Evolutionary conservation across 2,113 vertebrate species (phyloP), one percentile per base, ranked within the genome.

Genomic region (Vulpes lagopus): DNA sequence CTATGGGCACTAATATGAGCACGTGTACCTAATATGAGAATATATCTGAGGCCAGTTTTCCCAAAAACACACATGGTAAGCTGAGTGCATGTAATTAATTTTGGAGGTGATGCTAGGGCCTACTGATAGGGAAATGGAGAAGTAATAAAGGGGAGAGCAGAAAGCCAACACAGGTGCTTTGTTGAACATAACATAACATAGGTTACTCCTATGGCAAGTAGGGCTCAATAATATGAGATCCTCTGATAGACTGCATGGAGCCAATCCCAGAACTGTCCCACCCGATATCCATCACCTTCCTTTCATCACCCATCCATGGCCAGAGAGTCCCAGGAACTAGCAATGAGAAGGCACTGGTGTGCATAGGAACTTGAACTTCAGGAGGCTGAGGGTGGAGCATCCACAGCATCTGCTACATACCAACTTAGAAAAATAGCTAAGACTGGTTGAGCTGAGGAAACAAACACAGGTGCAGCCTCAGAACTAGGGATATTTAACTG

Each of bases 201-300:
- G 17, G 10, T 60, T 15, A 27, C 35, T 73, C 16, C 17, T 89
- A 3, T 87, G 57, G 6, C 8, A 84, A 62, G 0, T 0, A 88
- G 55, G 43, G 5, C 55, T 88, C 30, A 51, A 3, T 74, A 38
- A 38, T 27, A 2, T 53, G 32, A 62, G 15, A 73, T 10, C 11
- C 14, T 62, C 19, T 62, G 27, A 38, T 25, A 78, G 62, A 15
- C 0, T 51, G 30, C 67, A n/a, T 12, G 67, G 35, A 10, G 1
- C 6, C 5, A 2, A 1, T 43, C 16, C 65, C 80, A 76, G 23
- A 78, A 6, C 55, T 2, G 0, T 51, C 14, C 25, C 3, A 20
- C 15, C 8, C 49, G 8, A 43, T 35, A 76, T 16, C 30, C 19
- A 32, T 76, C 17, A 51, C 27, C 38, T 80, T 84, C 27, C 32